Evolutionary conservation across 2,797 vertebrate genomes (phyloP).

Genomic region (Holocentrus rufus): DNA sequence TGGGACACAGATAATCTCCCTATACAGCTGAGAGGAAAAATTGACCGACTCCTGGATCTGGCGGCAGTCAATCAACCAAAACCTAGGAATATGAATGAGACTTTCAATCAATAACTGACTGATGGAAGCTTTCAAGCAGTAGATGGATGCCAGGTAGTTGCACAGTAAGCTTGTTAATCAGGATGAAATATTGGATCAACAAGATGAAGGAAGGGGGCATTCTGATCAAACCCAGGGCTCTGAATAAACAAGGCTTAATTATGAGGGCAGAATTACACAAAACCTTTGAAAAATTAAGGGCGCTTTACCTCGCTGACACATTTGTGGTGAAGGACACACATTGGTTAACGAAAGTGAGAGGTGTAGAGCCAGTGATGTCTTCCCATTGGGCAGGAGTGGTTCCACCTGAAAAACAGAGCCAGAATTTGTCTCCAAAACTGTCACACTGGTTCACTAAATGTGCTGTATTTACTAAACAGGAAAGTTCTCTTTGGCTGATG

Average conservation of each 20-base stretch:
- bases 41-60: slow-evolving; percentile 94
- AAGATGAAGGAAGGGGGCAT: neutral
- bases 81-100: slow-evolving; percentile 77
- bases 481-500: neutral
- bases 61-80: slow-evolving; percentile 97
- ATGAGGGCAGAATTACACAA: neutral
- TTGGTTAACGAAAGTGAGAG: slow-evolving; percentile 94
- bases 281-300: neutral
- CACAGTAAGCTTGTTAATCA: neutral
- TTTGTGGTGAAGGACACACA: slow-evolving; percentile 99
- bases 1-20: slow-evolving; percentile 97
- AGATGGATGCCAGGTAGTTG: neutral
- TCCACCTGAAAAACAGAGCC: slow-evolving; percentile 84
- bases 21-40: slow-evolving; percentile 94
- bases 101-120: neutral
- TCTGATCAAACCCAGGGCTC: neutral
- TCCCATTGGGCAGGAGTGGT: slow-evolving; percentile 98
- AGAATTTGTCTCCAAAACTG: slow-evolving; percentile 1
- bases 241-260: neutral
- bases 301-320: slow-evolving; percentile 92
- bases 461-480: neutral
- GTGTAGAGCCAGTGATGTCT: slow-evolving; percentile 97
- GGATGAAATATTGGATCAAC: neutral
- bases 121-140: neutral
- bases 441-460: neutral